Conservation (phyloP, 2,888 invertebrate species). For the Agelastica alni region DNA sequence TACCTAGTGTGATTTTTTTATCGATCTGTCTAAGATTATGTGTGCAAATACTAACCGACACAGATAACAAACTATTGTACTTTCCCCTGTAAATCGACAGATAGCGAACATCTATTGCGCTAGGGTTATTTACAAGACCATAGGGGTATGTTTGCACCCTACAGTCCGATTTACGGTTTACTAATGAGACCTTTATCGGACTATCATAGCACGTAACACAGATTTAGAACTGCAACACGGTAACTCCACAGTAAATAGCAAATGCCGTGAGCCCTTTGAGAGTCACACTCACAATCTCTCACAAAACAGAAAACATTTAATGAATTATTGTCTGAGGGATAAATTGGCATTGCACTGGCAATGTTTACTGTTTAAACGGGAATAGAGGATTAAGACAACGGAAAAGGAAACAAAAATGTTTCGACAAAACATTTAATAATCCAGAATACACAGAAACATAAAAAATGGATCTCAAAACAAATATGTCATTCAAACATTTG, state of each 20-base stretch:
- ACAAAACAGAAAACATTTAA: constrained; percentile 21
- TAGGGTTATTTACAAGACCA: constrained; percentile 41
- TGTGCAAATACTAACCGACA: no score
- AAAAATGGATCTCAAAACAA: no score
- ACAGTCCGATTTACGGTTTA: constrained; percentile 57
- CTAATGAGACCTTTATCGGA: constrained; percentile 60
- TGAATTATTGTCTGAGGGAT: constrained; percentile 16
- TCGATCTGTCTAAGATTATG: no score
- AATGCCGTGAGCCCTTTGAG: constrained; percentile 36
- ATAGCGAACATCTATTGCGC: not conserved
- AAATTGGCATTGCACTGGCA: not conserved
- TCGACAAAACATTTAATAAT: no score
- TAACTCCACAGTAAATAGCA: constrained; percentile 52
- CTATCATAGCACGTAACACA: constrained; percentile 58
- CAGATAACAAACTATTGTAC: constrained; percentile 4
- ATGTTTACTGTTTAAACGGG: not conserved
- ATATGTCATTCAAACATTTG: no score
- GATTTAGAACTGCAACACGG: constrained; percentile 56
- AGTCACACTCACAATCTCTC: constrained; percentile 23
- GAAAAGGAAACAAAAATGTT: not conserved
- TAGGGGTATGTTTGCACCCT: constrained; percentile 44
- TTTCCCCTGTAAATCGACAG: constrained; percentile 9
- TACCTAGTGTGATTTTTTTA: no score
- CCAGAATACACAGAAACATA: no score
- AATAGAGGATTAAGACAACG: not conserved